Evolutionary conservation across 2,113 vertebrate genomes (phyloP).

Genomic region (Dicaeum eximium): DNA sequence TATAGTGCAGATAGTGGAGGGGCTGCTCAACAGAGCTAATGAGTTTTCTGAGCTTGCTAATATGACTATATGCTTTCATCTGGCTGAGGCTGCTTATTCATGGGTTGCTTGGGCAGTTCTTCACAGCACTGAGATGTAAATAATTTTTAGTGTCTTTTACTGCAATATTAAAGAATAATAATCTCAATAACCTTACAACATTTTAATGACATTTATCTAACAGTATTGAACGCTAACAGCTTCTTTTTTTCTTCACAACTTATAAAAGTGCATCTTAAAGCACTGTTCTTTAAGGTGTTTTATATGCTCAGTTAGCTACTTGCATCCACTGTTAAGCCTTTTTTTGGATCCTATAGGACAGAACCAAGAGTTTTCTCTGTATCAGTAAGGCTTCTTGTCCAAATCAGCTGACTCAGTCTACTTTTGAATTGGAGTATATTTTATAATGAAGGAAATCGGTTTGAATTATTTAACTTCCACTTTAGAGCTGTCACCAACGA

Average conservation of each 20-base stretch:
- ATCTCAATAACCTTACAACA: background rate
- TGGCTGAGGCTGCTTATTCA: background rate
- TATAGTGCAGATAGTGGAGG: background rate
- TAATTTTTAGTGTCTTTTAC: background rate
- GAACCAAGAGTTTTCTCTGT: background rate
- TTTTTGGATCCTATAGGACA: background rate
- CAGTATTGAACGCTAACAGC: background rate
- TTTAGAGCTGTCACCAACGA: background rate
- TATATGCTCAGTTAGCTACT: background rate
- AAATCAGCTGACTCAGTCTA: background rate
- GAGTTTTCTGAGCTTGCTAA: background rate
- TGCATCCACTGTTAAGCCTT: background rate
- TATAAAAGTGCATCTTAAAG: background rate
- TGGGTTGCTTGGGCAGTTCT: background rate
- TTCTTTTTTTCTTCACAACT: background rate
- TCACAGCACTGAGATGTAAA: background rate
- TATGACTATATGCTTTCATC: background rate
- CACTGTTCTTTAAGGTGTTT: background rate
- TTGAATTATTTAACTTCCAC: background rate
- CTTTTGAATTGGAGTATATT: background rate
- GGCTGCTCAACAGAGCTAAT: background rate
- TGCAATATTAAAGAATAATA: background rate
- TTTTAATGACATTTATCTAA: background rate
- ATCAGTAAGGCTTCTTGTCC: background rate
- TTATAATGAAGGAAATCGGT: background rate